These are phyloP conservation scores for Chirona hameri DNA, from an alignment of 2,888 invertebrate genomes.

Conservation along the genomic window DNA sequence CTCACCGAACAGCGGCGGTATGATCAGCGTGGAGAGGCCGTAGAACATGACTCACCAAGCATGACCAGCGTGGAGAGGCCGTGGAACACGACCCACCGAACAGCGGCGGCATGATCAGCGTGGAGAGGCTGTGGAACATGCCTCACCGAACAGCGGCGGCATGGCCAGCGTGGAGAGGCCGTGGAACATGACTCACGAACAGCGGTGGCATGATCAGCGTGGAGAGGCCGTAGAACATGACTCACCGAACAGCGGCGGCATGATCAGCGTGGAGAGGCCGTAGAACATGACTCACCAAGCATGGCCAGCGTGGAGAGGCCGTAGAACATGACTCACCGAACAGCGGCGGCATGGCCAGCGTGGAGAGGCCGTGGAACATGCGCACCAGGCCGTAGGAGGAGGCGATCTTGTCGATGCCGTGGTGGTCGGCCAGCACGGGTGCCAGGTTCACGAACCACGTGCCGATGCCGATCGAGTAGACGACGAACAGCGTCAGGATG, in stretches of 20 bases:
- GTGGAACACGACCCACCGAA: slow-evolving; percentile 48
- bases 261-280: slow-evolving; percentile 60
- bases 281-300: neutral
- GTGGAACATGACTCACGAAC: slow-evolving; percentile 58
- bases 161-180: slow-evolving; percentile 68
- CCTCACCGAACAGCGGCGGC: slow-evolving; percentile 64
- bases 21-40: slow-evolving; percentile 67
- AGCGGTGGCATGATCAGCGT: neutral
- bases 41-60: slow-evolving; percentile 58
- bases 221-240: neutral
- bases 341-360: slow-evolving; percentile 67
- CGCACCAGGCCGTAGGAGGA: slow-evolving; percentile 70
- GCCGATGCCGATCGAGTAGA: slow-evolving; percentile 68
- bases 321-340: slow-evolving; percentile 53
- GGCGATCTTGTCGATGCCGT: slow-evolving; percentile 69
- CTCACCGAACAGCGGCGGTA: slow-evolving; percentile 66
- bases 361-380: slow-evolving; percentile 71
- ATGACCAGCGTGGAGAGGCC: slow-evolving; percentile 50
- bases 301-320: neutral
- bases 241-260: slow-evolving; percentile 67
- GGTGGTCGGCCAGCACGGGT: slow-evolving; percentile 66
- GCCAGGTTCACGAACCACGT: slow-evolving; percentile 74
- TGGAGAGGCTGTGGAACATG: neutral
- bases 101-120: neutral
- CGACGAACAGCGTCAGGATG: slow-evolving; percentile 62